Evolutionary conservation across 2,797 vertebrate genomes (phyloP), one percentile per base, ranked within the genome.

Genomic region (Myotis daubentonii): DNA sequence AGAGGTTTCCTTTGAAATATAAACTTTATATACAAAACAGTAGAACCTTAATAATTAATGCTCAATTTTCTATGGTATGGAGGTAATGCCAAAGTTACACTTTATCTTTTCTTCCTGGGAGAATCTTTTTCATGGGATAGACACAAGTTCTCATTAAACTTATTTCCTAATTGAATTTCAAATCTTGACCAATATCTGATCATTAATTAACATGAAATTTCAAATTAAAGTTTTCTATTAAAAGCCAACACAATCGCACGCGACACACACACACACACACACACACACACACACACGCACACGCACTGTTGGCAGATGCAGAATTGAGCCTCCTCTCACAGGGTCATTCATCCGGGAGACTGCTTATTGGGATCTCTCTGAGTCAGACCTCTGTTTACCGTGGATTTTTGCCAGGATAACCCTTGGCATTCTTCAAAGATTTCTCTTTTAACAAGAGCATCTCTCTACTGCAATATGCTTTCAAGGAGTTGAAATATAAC

Each of bases 381-480:
- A 97, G 72, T 72, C 81, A 71, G 74, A 83, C 53, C 28, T 95
- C 76, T 96, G 70, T 96, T 96, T 97, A 72, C 66, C 74, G 3
- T 95, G 93, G 84, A 87, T 57, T 87, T 91, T 81, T 97, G 81
- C 95, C 97, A 97, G 95, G 92, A 95, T 85, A 95, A 97, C 78
- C 53, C 71, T 91, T 91, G 87, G 89, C 57, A 95, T 94, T 60
- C 87, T 95, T 95, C 91, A 96, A 91, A 96, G 89, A 85, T 91
- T 96, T 92, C 92, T 89, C 66, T 96, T 91, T 76, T 94, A 96
- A 91, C 72, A 96, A 93, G 78, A 94, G 65, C 55, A 92, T 95
- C 74, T 97, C 84, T 97, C 76, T 92, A 96, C 95, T 87, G 74
- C 76, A 93, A 94, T 89, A 89, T 60, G 44, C 89, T 97, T 95